Conservation (phyloP, 2,797 vertebrate species). For the Gorsachius magnificus region DNA sequence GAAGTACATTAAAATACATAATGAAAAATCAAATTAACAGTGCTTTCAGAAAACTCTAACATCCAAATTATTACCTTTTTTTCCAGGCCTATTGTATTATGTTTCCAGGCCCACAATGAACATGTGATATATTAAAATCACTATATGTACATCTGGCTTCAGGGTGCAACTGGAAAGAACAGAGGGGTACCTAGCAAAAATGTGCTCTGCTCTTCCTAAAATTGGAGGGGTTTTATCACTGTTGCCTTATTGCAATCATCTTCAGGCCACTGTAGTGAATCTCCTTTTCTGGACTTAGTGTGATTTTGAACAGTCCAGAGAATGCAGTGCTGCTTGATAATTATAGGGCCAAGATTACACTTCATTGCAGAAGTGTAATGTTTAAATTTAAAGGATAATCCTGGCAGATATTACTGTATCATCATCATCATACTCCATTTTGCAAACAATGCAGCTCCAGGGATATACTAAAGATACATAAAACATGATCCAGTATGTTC, state of each 20-base stretch:
- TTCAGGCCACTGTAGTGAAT: neutral
- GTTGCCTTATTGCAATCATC: neutral
- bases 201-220: neutral
- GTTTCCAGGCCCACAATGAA: neutral
- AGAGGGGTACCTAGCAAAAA: neutral
- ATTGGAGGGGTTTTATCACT: neutral
- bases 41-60: neutral
- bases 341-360: neutral
- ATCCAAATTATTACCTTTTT: neutral
- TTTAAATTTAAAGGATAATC: neutral
- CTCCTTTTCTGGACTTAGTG: neutral
- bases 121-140: neutral
- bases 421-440: neutral
- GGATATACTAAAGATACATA: neutral
- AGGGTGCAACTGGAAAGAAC: neutral
- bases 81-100: neutral
- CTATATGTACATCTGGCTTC: neutral
- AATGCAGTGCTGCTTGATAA: neutral
- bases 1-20: neutral
- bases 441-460: neutral
- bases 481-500: neutral
- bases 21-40: neutral
- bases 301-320: neutral
- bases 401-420: neutral
- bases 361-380: neutral